Percentiles rank a stretch among this genome's conserved stretches.
Conservation (phyloP, 92 coral and sea anemone genomes). For the Porites evermanni region DNA sequence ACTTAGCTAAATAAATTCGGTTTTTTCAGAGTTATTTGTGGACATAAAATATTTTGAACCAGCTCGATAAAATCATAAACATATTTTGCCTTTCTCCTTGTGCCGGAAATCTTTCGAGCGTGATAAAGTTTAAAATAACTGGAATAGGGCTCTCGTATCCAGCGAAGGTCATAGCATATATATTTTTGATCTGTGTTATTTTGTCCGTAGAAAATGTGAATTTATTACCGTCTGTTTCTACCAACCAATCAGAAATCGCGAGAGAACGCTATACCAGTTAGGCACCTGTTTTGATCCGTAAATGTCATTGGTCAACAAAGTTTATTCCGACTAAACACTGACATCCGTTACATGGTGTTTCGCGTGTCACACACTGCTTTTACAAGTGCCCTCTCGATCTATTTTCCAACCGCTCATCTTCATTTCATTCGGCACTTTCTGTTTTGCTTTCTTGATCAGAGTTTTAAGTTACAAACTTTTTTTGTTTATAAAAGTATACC, state of each 20-base stretch:
- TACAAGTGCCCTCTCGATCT: neutral
- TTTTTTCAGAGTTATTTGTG: neutral
- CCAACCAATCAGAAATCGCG: constrained; percentile 56
- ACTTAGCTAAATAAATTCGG: neutral
- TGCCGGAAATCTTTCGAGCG: neutral
- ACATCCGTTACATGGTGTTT: constrained; percentile 9
- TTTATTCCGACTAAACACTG: constrained; percentile 21
- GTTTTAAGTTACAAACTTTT: neutral
- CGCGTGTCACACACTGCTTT: constrained; percentile 30
- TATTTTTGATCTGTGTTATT: constrained; percentile 13
- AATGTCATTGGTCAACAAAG: constrained; percentile 60
- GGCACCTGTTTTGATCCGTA: constrained; percentile 73
- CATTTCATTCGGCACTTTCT: too few species aligned
- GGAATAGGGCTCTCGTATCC: neutral
- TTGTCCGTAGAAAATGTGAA: constrained; percentile 39
- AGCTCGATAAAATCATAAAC: neutral
- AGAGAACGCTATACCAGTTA: constrained; percentile 28
- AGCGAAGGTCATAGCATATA: neutral
- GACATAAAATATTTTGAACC: neutral
- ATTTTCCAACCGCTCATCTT: neutral
- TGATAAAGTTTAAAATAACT: neutral
- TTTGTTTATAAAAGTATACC: too few species aligned
- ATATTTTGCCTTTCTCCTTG: neutral
- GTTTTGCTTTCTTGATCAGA: neutral
- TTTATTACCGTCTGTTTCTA: constrained; percentile 11